Evolutionary conservation across 2,888 invertebrate species (phyloP).

Genomic region (Deilephila elpenor): DNA sequence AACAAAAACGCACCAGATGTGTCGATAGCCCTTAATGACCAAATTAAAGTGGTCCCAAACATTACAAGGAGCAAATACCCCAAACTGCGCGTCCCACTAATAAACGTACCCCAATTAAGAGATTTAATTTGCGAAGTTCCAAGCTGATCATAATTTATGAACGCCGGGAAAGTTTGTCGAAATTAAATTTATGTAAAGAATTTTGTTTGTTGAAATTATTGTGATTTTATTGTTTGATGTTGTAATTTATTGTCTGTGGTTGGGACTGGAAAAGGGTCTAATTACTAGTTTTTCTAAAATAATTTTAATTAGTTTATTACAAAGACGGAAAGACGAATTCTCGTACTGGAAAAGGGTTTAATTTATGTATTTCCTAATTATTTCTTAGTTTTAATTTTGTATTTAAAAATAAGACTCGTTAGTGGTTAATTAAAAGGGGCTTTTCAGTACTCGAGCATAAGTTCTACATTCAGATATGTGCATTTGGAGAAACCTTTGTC

Average conservation of each 20-base stretch:
- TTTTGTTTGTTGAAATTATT: conserved; percentile 2
- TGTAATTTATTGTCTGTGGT: background rate
- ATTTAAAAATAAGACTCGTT: too few species aligned
- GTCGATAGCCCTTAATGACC: conserved; percentile 20
- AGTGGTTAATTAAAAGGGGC: too few species aligned
- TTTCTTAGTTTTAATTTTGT: too few species aligned
- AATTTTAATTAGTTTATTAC: too few species aligned
- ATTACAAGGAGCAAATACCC: conserved; percentile 20
- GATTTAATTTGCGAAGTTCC: conserved; percentile 32
- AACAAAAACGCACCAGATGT: conserved; percentile 14
- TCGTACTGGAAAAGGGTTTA: too few species aligned
- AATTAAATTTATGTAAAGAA: background rate
- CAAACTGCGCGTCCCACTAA: conserved; percentile 22
- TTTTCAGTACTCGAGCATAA: too few species aligned
- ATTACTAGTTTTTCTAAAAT: too few species aligned
- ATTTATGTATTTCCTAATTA: too few species aligned
- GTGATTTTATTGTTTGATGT: background rate
- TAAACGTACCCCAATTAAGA: conserved; percentile 34
- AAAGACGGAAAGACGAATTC: too few species aligned
- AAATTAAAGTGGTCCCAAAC: conserved; percentile 24
- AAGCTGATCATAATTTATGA: conserved; percentile 26
- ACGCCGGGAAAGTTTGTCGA: conserved; percentile 11
- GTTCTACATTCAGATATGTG: too few species aligned
- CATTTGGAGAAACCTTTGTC: too few species aligned
- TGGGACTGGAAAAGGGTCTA: too few species aligned